Conservation (phyloP, 2,888 invertebrate species). For the Drosophila koepferae region DNA sequence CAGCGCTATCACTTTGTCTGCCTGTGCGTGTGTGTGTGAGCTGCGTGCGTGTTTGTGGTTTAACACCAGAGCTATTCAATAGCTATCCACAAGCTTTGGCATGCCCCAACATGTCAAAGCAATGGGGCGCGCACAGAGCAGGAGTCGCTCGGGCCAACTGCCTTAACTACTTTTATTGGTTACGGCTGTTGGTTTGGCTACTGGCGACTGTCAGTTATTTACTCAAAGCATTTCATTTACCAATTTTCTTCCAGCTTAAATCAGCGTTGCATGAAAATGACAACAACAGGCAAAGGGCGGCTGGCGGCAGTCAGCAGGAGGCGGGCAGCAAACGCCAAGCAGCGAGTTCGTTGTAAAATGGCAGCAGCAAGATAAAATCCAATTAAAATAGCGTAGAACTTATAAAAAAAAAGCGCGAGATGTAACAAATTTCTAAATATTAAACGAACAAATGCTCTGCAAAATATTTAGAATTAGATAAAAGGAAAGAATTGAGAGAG, state of each 20-base stretch:
- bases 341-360: constrained; percentile 52
- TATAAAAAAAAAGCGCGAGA: constrained; percentile 32
- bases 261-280: constrained; percentile 71
- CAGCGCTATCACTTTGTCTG: constrained; percentile 7
- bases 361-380: constrained; percentile 75
- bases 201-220: constrained; percentile 60
- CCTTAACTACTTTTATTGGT: constrained; percentile 34
- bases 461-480: not conserved
- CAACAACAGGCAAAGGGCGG: constrained; percentile 5
- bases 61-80: constrained; percentile 44
- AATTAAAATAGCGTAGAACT: constrained; percentile 73
- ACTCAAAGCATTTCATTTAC: constrained; percentile 75
- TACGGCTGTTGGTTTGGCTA: constrained; percentile 14
- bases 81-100: constrained; percentile 19
- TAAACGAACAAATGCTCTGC: constrained; percentile 53
- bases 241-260: constrained; percentile 72
- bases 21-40: constrained; percentile 40
- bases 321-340: constrained; percentile 33
- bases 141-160: constrained; percentile 18
- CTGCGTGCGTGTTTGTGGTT: constrained; percentile 68
- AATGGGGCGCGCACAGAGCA: constrained; percentile 10
- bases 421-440: not conserved
- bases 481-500: not conserved
- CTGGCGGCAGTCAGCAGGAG: not conserved
- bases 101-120: constrained; percentile 62